Evolutionary conservation across 2,888 invertebrate species (phyloP).

Genomic region (Hyalella azteca): DNA sequence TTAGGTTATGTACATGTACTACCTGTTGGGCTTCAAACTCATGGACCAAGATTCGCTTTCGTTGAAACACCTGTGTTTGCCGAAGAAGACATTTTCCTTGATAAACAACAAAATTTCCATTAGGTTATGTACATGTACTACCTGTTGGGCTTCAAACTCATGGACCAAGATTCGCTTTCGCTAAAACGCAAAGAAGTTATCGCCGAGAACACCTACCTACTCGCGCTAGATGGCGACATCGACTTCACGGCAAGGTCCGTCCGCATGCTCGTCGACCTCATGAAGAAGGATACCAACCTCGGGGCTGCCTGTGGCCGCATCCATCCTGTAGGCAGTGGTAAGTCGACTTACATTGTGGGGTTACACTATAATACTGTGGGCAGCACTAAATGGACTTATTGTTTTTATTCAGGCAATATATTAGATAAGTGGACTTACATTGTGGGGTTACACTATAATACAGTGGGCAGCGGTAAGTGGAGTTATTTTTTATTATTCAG

Average conservation of each 20-base stretch:
- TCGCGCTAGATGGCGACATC: constrained; percentile 96
- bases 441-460: too few species aligned
- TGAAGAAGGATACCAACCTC: constrained; percentile 96
- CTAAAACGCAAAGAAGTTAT: constrained; percentile 91
- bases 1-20: constrained; percentile 99
- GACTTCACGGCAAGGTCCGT: constrained; percentile 97
- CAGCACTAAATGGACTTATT: too few species aligned
- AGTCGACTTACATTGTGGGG: too few species aligned
- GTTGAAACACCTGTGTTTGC: too few species aligned
- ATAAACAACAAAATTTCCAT: too few species aligned
- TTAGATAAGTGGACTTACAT: too few species aligned
- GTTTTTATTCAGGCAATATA: too few species aligned
- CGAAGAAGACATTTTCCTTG: too few species aligned
- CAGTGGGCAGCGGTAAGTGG: too few species aligned
- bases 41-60: constrained; percentile 89
- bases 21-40: constrained; percentile 90
- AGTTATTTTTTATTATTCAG: too few species aligned
- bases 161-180: constrained; percentile 86
- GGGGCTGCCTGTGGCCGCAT: constrained; percentile 98
- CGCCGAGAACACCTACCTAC: constrained; percentile 92
- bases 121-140: constrained; percentile 99
- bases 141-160: constrained; percentile 89
- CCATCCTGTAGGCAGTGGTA: constrained; percentile 86
- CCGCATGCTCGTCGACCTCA: constrained; percentile 89
- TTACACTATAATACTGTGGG: too few species aligned